Evolutionary conservation across 2,888 invertebrate genomes (phyloP), one percentile per base, ranked within the genome.

Genomic region (Eledona agricola): DNA sequence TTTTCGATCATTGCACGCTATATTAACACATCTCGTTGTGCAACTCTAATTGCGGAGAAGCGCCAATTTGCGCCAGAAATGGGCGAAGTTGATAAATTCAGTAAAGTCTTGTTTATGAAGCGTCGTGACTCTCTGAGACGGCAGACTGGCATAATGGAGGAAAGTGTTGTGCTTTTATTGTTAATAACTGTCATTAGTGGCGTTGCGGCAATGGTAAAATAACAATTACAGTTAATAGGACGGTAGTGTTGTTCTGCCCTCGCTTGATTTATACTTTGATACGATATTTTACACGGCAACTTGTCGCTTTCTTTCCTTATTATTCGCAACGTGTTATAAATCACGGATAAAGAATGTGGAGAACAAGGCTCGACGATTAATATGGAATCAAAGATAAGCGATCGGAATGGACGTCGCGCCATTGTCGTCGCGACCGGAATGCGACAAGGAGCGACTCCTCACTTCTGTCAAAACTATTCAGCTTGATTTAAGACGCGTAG

Each of bases 101-200:
- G 29, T 16, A 40, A 34, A 38, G 42, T 40, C 47, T 47, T 34
- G 28, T 47, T 53, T 53, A 53, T 53, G 53, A 53, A 53, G 47
- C 42, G 15, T 47, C 53, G 53, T 53, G 53, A 53, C 53, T 35
- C 7, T 26, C 25, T 25, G 9, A 47, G 47, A 47, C 37, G 47
- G 32, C 47, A 42, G 57, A 58, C 42, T 49, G 59, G 50, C 57
- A 53, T 57, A 60, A 62, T 60, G 51, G 59, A 54, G 57, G 53
- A 55, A 59, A 62, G 60, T 55, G 58, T 59, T 56, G 62, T 57
- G 60, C 57, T 62, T 63, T 60, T 62, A 59, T 61, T 62, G 51
- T 57, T 64, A 60, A 62, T 60, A 61, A 58, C 59, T 35, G 58
- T 59, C 58, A 63, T 63, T 60, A 63, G 46, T 49, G 55, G 55